Conservation (phyloP, 2,113 vertebrate genomes). For the Chrysochloris asiatica region DNA sequence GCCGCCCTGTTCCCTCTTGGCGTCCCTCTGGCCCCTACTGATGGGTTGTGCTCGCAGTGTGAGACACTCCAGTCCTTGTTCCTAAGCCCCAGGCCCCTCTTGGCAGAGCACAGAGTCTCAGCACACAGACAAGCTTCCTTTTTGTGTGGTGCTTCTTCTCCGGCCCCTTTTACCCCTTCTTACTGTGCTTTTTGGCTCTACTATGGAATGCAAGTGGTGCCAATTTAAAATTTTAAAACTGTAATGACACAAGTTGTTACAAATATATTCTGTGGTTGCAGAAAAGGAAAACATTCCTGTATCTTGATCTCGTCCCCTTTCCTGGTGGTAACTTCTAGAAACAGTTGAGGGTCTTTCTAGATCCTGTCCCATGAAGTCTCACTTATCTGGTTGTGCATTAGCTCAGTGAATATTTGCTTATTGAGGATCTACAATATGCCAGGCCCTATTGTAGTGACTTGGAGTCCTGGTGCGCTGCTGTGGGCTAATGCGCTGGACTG, state of each 20-base stretch:
- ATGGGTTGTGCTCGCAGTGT: neutral
- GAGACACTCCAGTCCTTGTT: conserved; percentile 30
- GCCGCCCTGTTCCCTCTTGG: neutral
- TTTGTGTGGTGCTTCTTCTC: neutral
- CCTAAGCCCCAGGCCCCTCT: neutral
- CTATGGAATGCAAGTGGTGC: neutral
- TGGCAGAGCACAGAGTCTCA: neutral
- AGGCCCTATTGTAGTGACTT: neutral
- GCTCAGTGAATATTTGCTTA: neutral
- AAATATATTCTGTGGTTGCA: neutral
- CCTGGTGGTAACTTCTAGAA: fast-evolving
- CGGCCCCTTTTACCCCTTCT: neutral
- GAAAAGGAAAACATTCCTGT: neutral
- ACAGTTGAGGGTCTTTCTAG: neutral
- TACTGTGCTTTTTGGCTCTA: neutral
- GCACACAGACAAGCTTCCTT: neutral
- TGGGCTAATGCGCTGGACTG: too few species aligned
- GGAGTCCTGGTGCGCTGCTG: too few species aligned
- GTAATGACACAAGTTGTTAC: neutral
- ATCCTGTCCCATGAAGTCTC: too few species aligned
- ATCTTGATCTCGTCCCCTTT: too few species aligned
- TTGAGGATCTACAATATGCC: neutral
- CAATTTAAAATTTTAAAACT: neutral
- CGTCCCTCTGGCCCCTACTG: fast-evolving
- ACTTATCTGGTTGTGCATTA: too few species aligned